phyloP scores from a whole-genome alignment of 2,113 vertebrate species.

The Zootoca vivipara region DNA sequence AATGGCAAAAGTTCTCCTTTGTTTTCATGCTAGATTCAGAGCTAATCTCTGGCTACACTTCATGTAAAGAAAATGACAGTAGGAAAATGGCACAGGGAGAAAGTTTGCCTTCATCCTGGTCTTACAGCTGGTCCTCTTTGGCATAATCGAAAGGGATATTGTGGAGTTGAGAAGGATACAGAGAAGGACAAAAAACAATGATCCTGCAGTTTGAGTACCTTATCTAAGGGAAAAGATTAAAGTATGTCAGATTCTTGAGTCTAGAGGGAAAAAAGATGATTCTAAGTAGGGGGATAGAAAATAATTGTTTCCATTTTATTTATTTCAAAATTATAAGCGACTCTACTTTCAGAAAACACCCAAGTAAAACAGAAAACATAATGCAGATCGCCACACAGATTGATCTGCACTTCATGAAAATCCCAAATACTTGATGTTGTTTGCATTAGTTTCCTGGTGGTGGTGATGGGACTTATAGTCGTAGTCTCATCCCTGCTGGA shows the following conservation, averaged over 20 bases:
- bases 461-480: no score
- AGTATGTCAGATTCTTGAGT: not conserved
- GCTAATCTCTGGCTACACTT: conserved; percentile 4
- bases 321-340: no score
- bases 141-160: not conserved
- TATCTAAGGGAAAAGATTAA: no score
- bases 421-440: no score
- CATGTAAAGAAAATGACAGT: not conserved
- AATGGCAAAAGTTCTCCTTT: conserved; percentile 4
- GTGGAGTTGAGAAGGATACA: not conserved
- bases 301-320: not conserved
- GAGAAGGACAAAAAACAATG: not conserved
- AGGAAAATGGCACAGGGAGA: not conserved
- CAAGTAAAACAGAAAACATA: no score
- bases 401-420: no score
- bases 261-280: not conserved
- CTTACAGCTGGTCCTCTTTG: not conserved
- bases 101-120: not conserved
- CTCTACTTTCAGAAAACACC: no score
- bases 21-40: conserved; percentile 7
- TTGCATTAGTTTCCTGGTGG: no score
- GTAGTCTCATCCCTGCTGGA: no score
- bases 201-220: not conserved
- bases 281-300: not conserved
- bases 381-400: no score